These are phyloP conservation scores for Candidula unifasciata DNA, from an alignment of 2,888 invertebrate species.

Conservation along the genomic window DNA sequence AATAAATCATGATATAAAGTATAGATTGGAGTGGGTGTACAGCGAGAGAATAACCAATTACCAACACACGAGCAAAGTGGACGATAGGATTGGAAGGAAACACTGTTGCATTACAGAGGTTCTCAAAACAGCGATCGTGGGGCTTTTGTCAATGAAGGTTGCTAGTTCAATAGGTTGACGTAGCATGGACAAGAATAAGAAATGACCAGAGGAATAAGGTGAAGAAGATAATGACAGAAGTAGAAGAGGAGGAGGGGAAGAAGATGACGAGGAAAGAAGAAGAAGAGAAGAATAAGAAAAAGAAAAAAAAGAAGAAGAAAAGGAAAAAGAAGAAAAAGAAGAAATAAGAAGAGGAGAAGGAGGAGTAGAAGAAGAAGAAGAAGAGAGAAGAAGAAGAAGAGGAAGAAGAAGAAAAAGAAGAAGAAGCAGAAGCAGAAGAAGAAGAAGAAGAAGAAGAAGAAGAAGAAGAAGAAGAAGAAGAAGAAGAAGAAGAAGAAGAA, in stretches of 20 bases:
- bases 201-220: slow-evolving; percentile 19
- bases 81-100: too few relatives aligned
- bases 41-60: too few relatives aligned
- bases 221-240: slow-evolving; percentile 25
- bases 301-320: background rate
- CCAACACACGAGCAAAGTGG: too few relatives aligned
- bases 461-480: slow-evolving; percentile 15
- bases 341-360: background rate
- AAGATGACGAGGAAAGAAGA: background rate
- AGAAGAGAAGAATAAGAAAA: background rate
- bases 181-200: background rate
- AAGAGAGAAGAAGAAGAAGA: slow-evolving; percentile 16
- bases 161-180: too few relatives aligned
- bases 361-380: background rate
- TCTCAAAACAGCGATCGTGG: too few relatives aligned
- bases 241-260: background rate
- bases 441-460: too few relatives aligned
- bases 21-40: too few relatives aligned
- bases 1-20: background rate
- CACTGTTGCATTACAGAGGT: too few relatives aligned
- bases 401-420: too few relatives aligned
- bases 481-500: background rate
- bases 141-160: too few relatives aligned
- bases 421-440: too few relatives aligned
- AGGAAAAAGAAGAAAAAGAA: background rate